phyloP scores from a whole-genome alignment of 2,888 invertebrate species.

The Folsomia candida region DNA sequence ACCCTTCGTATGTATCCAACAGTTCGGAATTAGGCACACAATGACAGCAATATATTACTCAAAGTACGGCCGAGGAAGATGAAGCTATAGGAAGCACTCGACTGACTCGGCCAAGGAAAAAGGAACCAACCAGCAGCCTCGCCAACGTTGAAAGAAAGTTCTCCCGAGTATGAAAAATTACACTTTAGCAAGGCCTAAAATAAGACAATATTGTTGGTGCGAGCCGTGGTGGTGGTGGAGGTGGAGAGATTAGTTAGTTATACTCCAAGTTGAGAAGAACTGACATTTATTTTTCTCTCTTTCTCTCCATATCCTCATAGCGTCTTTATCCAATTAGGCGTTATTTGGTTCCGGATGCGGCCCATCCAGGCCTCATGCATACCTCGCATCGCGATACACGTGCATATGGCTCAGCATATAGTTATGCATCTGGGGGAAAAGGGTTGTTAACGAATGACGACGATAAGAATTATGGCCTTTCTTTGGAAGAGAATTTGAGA shows the following conservation, averaged over 20 bases:
- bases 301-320: background rate
- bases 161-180: background rate
- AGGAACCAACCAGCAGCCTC: background rate
- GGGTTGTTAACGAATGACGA: background rate
- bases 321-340: constrained; percentile 5
- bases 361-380: background rate
- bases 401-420: background rate
- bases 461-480: constrained; percentile 6
- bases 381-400: background rate
- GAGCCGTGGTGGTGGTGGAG: too few relatives aligned
- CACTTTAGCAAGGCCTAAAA: background rate
- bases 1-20: too few relatives aligned
- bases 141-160: background rate
- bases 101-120: background rate
- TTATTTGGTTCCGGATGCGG: background rate
- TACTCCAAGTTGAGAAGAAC: background rate
- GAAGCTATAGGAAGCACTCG: too few relatives aligned
- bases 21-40: too few relatives aligned
- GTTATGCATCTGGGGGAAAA: too few relatives aligned
- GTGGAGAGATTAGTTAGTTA: constrained; percentile 1
- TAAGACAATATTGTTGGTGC: background rate
- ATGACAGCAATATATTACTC: constrained; percentile 2
- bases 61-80: background rate
- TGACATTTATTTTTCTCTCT: constrained; percentile 3
- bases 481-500: background rate